phyloP scores from a whole-genome alignment of 2,888 invertebrate species.

The Diogma glabrata region DNA sequence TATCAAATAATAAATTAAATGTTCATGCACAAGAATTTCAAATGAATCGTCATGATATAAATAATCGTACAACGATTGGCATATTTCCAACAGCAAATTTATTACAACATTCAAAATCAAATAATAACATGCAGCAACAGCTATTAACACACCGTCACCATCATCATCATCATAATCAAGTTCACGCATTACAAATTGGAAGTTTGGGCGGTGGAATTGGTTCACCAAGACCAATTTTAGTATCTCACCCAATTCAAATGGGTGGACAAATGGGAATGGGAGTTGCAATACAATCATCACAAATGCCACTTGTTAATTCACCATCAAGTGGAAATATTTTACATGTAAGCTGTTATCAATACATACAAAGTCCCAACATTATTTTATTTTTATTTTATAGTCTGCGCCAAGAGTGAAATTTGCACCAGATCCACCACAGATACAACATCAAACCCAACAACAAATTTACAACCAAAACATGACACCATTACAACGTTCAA shows the following conservation, averaged over 20 bases:
- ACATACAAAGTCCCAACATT: neutral
- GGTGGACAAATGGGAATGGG: slow-evolving; percentile 25
- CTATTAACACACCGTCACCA: slow-evolving; percentile 20
- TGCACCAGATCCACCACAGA: slow-evolving; percentile 30
- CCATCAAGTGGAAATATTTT: slow-evolving; percentile 63
- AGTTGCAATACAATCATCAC: slow-evolving; percentile 24
- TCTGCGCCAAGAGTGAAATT: slow-evolving; percentile 32
- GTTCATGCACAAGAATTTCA: slow-evolving; percentile 86
- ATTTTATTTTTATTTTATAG: slow-evolving; percentile 12
- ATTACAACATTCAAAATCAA: slow-evolving; percentile 40
- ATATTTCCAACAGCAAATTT: slow-evolving; percentile 26
- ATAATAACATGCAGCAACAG: slow-evolving; percentile 44
- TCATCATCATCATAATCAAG: slow-evolving; percentile 18
- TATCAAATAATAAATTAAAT: slow-evolving; percentile 56
- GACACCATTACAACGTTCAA: slow-evolving; percentile 57
- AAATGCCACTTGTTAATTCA: slow-evolving; percentile 41
- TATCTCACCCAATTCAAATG: slow-evolving; percentile 33
- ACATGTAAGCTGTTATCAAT: slow-evolving; percentile 34
- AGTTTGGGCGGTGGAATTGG: slow-evolving; percentile 23
- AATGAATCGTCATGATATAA: slow-evolving; percentile 42
- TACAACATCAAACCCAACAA: slow-evolving; percentile 25
- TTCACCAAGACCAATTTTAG: slow-evolving; percentile 31
- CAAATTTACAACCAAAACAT: slow-evolving; percentile 20
- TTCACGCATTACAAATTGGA: slow-evolving; percentile 15
- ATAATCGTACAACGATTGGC: slow-evolving; percentile 30